Base-by-base conservation (phyloP, 2,113 vertebrate genomes). In the Crypturellus undulatus region DNA sequence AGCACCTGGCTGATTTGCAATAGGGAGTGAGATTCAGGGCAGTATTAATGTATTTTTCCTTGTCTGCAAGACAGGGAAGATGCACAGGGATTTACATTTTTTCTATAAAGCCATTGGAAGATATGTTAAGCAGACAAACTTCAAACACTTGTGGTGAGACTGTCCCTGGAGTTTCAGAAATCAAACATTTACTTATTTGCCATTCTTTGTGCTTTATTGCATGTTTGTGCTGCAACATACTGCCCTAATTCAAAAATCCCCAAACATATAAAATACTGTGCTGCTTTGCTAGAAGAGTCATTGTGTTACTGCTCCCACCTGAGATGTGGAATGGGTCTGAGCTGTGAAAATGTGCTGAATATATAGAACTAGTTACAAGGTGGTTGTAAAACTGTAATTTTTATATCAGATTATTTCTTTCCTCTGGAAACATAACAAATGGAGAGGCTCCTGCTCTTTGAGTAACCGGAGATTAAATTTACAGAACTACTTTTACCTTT, bases 311-410 rank as follows among this genome's bases (percentile, higher is more conserved):
- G 63, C 60, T 91, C 68, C 71, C 79, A 64, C 63, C 63, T 93
- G 90, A 67, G 79, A 52, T 54, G 67, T 70, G 67, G 52, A 71
- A 75, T 65, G 59, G 49, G 40, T 94, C 75, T 17, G 79, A 83
- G 26, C 85, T 26, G 88, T 78, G 79, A 69, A 79, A 93, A 64
- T 51, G 45, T 85, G 64, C 82, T 88, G 82, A 92, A 75, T 92
- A 85, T 67, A 83, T 82, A 83, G 68, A 83, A 90, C 54, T 77
- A 6, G 11, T 87, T 93, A 62, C 10, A 63, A 8, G 51, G 47
- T 56, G 52, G 63, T 89, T 76, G 34, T 64, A 84, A 32, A 26
- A 59, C 28, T 2, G 2, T 42, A 67, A 77, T 73, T 85, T 90
- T 79, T 68, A 83, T 73, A 45, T 26, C 36, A 56, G 26, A 15